Evolutionary conservation across 2,797 vertebrate genomes (phyloP).

Genomic region (Vespertilio murinus): DNA sequence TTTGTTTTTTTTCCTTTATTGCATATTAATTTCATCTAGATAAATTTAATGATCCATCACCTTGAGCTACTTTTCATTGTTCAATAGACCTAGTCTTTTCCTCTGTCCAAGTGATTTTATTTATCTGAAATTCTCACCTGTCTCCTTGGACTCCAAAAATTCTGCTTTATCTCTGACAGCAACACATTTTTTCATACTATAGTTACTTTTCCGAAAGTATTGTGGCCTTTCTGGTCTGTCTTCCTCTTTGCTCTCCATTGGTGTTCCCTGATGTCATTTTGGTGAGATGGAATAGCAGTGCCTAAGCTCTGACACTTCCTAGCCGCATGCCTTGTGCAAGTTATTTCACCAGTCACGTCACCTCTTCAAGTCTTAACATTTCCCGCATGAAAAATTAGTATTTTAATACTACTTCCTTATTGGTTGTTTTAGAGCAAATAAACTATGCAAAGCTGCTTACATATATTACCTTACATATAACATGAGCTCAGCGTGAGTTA

Average conservation of each 20-base stretch:
- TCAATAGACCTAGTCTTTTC: not conserved
- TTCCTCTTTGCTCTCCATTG: not conserved
- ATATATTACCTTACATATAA: not conserved
- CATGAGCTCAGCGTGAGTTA: not conserved
- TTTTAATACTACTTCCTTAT: not conserved
- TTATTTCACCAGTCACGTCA: not conserved
- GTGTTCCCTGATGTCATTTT: not conserved
- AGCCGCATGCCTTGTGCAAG: fast-evolving
- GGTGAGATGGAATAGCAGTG: not conserved
- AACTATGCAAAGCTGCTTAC: not conserved
- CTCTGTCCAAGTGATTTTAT: not conserved
- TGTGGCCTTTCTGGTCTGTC: not conserved
- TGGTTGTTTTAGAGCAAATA: not conserved
- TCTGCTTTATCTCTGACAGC: not conserved
- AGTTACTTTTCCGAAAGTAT: not conserved
- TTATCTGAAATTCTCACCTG: not conserved
- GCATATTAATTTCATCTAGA: not conserved
- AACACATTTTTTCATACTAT: not conserved
- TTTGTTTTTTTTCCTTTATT: not conserved
- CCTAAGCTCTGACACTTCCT: not conserved
- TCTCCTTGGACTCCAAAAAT: not conserved
- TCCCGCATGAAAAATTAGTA: not conserved
- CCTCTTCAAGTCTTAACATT: not conserved
- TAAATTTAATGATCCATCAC: not conserved
- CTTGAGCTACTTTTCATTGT: not conserved